Base-by-base conservation (phyloP, 2,888 invertebrate species). In the Pyrochroa serraticornis region DNA sequence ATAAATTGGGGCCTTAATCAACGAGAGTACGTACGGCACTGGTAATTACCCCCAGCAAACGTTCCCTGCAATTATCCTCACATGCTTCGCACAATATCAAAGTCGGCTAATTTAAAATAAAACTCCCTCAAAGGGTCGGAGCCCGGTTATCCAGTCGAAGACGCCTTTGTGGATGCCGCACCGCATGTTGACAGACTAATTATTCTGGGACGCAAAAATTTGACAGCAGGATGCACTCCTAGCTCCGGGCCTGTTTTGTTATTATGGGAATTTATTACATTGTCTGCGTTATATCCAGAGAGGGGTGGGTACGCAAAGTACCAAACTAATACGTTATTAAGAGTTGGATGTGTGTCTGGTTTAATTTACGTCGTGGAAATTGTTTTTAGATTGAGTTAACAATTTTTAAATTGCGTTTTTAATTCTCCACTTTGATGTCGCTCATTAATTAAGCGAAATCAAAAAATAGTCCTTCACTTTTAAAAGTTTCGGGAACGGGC, bases 101-200 rank as follows among this genome's bases (percentile, higher is more conserved):
- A 68, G 60, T 60, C 59, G 51, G 62, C 58, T 64, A 65, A 59
- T 65, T 62, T 62, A 58, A 68, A 71, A 69, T 71, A 67, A 71
- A 69, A 67, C 67, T 63, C 66, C 62, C 62, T 66, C 64, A 64
- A 68, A 66, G 69, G 66, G 62, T 50, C 60, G 60, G 62, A 57
- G 63, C 61, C 66, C 62, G 60, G 22, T 22, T 65, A 66, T 68
- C 65, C 60, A 50, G 57, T 55, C 57, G 63, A 65, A 68, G 70
- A 66, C 66, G 66, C 66, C 70, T 71, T 71, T 71, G 71, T 69
- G 57, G 49, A 54, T 55, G 58, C 62, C 69, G 60, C 51, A 59
- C 64, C 59, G 60, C 66, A 65, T 67, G 68, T 69, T 69, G 68
- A 69, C 70, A 70, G 67, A 59, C 66, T 69, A 69, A 70, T 70